phyloP scores from a whole-genome alignment of 2,797 vertebrate genomes.

The Anguilla megastoma region DNA sequence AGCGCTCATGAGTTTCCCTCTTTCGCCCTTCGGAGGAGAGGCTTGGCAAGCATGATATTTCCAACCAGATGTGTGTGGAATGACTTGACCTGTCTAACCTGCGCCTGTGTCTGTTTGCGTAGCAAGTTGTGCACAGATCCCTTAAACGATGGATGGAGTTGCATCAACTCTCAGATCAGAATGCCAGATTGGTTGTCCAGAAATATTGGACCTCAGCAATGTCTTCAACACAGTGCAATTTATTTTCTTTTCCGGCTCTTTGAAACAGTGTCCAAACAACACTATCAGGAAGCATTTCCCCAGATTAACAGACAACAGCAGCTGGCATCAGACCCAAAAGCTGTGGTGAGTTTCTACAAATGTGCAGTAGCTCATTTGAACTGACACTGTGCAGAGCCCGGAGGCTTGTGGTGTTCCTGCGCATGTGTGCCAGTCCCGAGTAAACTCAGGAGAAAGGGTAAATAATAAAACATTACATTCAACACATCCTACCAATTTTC shows the following conservation, averaged over 20 bases:
- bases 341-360: neutral
- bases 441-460: neutral
- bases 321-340: neutral
- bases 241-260: neutral
- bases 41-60: constrained; percentile 30
- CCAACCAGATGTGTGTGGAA: constrained; percentile 41
- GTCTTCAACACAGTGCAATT: neutral
- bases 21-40: neutral
- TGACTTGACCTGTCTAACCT: constrained; percentile 19
- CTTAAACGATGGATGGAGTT: constrained; percentile 28
- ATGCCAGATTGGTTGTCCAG: neutral
- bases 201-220: neutral
- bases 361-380: neutral
- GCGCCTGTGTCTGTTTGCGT: neutral
- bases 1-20: constrained; percentile 29
- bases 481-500: neutral
- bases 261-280: neutral
- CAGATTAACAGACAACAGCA: neutral
- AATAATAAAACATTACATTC: neutral
- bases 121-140: neutral
- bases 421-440: neutral
- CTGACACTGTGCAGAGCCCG: neutral
- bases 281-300: neutral
- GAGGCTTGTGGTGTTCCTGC: neutral
- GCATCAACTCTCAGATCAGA: constrained; percentile 9